Percentiles rank a stretch among this genome's conserved stretches.
These are phyloP conservation scores for Cyanoramphus novaezelandiae DNA, from an alignment of 2,113 vertebrate species.

Conservation along the genomic window DNA sequence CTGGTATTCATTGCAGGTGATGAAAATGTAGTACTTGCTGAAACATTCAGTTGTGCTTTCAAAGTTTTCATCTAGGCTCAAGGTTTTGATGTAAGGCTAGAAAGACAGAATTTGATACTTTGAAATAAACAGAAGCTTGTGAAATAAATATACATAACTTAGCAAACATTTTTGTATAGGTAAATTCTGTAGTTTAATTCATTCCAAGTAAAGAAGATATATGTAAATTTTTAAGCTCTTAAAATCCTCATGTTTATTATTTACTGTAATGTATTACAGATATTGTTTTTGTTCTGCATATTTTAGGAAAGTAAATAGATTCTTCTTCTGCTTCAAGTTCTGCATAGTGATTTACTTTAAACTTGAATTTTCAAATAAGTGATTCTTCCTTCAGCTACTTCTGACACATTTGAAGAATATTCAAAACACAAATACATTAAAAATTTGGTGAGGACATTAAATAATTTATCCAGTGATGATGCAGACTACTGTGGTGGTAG, in stretches of 20 bases:
- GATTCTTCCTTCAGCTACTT: neutral
- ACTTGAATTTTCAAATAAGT: neutral
- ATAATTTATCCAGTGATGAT: neutral
- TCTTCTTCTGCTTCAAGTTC: neutral
- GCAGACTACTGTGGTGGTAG: neutral
- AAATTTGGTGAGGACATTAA: neutral
- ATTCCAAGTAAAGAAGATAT: neutral
- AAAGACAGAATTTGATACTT: neutral
- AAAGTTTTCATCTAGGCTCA: neutral
- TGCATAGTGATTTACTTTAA: neutral
- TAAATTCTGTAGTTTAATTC: neutral
- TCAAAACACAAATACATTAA: neutral
- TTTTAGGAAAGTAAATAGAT: neutral
- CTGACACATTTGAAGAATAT: neutral
- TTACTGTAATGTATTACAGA: neutral
- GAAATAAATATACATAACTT: neutral
- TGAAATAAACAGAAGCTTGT: neutral
- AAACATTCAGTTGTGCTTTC: neutral
- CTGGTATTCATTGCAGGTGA: neutral
- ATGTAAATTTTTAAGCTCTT: neutral
- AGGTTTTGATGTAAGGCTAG: neutral
- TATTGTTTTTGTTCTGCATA: neutral
- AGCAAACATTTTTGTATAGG: neutral
- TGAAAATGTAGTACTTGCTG: neutral
- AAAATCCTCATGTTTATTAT: neutral